phyloP scores from a whole-genome alignment of 2,797 vertebrate genomes.

The Pitangus sulphuratus region DNA sequence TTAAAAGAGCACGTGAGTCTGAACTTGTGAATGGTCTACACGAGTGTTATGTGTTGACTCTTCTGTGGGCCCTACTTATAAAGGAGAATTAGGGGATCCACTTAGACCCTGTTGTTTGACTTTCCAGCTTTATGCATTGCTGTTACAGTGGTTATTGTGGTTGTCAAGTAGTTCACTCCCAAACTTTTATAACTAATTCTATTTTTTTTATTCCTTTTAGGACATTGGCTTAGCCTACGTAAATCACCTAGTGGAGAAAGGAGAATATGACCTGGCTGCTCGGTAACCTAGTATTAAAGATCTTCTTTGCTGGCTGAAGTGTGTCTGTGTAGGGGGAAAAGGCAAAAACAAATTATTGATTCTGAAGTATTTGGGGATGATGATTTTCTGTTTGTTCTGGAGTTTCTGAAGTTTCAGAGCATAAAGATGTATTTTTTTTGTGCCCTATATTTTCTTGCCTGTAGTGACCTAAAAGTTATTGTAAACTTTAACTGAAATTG shows the following conservation, averaged over 20 bases:
- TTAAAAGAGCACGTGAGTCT: not conserved
- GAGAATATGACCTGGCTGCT: constrained; percentile 92
- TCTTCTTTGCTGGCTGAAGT: not conserved
- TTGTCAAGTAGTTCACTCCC: not conserved
- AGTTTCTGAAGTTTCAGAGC: not conserved
- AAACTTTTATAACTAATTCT: not conserved
- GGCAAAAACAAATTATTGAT: not conserved
- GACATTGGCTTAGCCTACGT: constrained; percentile 96
- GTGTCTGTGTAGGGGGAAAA: not conserved
- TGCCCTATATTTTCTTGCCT: not conserved
- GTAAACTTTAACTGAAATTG: not conserved
- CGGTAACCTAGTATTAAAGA: constrained; percentile 77
- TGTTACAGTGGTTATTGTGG: not conserved
- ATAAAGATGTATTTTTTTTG: not conserved
- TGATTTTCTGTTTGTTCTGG: not conserved
- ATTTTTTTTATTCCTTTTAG: constrained; percentile 61
- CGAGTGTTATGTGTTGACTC: not conserved
- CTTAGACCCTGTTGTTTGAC: not conserved
- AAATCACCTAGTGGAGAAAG: constrained; percentile 92
- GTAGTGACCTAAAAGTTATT: not conserved
- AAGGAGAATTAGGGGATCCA: not conserved
- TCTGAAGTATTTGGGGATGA: not conserved
- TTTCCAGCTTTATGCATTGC: not conserved
- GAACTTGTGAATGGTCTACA: not conserved
- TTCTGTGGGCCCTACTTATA: not conserved